Percentiles rank a stretch among this genome's conserved stretches.
Conservation (phyloP, 2,888 invertebrate species). For the Geophilus truncorum region DNA sequence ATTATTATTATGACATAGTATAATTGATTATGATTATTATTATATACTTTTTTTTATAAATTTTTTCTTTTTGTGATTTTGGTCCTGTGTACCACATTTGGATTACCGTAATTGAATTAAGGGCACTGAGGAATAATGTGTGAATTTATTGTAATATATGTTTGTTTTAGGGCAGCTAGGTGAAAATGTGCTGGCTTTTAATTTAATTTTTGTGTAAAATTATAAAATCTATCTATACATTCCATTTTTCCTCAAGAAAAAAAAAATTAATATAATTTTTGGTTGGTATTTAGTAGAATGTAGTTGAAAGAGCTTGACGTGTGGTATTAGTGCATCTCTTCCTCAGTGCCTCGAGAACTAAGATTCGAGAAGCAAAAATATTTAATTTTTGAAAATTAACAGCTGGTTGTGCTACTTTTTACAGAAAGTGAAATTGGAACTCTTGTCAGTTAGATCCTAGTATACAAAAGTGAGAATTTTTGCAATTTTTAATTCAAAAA, state of each 20-base stretch:
- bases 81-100: no score
- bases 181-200: background rate
- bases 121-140: background rate
- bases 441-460: background rate
- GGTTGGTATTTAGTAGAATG: background rate
- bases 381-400: background rate
- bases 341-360: background rate
- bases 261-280: background rate
- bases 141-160: constrained; percentile 11
- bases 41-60: background rate
- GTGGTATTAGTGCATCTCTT: background rate
- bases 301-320: background rate
- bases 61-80: background rate
- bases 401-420: background rate
- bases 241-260: background rate
- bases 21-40: background rate
- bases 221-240: background rate
- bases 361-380: background rate
- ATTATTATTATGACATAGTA: background rate
- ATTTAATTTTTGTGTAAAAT: background rate
- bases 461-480: background rate
- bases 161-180: constrained; percentile 14
- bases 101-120: constrained; percentile 2
- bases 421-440: background rate
- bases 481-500: background rate